phyloP scores from a whole-genome alignment of 2,888 invertebrate species.

The Hemicrepidius hirtus region DNA sequence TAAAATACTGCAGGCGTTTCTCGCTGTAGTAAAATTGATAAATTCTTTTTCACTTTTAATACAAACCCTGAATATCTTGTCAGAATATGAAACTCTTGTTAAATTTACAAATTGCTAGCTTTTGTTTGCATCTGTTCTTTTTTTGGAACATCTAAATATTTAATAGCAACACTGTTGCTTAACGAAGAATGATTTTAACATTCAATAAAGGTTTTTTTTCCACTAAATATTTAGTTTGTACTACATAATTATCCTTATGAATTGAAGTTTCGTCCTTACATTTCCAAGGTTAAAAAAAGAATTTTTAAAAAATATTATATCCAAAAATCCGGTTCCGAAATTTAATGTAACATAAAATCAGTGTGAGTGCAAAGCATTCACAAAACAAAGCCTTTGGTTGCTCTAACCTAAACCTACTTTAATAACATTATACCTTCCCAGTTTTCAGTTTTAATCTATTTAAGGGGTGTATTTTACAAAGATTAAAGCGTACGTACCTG shows the following conservation, averaged over 20 bases:
- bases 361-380: not conserved
- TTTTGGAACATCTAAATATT: no score
- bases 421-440: constrained; percentile 24
- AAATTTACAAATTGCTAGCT: constrained; percentile 5
- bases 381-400: constrained; percentile 21
- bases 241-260: no score
- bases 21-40: constrained; percentile 19
- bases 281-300: no score
- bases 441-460: constrained; percentile 27
- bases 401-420: constrained; percentile 19
- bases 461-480: constrained; percentile 8
- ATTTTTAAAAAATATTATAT: no score
- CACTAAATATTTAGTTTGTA: no score
- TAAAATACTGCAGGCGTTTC: constrained; percentile 23
- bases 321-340: no score
- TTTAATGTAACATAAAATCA: not conserved
- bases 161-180: no score
- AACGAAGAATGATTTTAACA: no score
- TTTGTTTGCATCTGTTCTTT: no score
- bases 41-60: constrained; percentile 20
- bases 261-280: no score
- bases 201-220: no score
- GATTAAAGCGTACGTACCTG: constrained; percentile 4
- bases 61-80: constrained; percentile 14
- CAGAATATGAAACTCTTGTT: not conserved